Evolutionary conservation across 2,888 invertebrate genomes (phyloP).

Genomic region (Horisme vitalbata): DNA sequence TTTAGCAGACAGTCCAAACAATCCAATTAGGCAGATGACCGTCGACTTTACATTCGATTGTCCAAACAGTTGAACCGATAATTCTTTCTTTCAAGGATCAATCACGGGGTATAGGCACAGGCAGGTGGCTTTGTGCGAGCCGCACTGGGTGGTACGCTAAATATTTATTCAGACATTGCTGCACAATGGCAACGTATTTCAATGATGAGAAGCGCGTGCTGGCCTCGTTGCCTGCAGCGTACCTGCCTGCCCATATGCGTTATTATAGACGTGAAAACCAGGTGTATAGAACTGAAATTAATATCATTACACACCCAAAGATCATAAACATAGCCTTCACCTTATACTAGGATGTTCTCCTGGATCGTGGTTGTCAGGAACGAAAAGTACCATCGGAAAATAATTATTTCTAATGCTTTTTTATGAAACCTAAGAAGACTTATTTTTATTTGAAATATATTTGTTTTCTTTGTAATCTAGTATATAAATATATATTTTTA

Average conservation of each 20-base stretch:
- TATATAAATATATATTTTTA: too few species aligned
- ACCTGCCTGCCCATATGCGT: conserved; percentile 20
- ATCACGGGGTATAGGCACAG: conserved; percentile 52
- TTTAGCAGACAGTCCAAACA: conserved; percentile 21
- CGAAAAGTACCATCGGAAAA: too few species aligned
- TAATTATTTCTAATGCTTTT: too few species aligned
- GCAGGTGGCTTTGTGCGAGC: conserved; percentile 53
- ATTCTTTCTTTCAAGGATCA: conserved; percentile 73
- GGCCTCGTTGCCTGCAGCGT: conserved; percentile 50
- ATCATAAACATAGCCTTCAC: too few species aligned
- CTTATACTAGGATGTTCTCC: too few species aligned
- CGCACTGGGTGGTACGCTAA: conserved; percentile 75
- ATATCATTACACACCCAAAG: too few species aligned
- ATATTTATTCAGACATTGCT: conserved; percentile 73
- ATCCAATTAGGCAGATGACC: conserved; percentile 33
- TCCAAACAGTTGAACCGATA: conserved; percentile 38
- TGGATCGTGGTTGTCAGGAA: too few species aligned
- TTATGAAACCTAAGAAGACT: too few species aligned
- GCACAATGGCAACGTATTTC: conserved; percentile 78
- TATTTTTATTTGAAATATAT: too few species aligned
- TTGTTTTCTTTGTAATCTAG: too few species aligned
- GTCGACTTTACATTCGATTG: conserved; percentile 24
- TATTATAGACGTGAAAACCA: neutral
- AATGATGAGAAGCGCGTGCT: conserved; percentile 57
- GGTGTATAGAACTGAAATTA: conserved; percentile 11